Evolutionary conservation across 2,113 vertebrate genomes (phyloP), one percentile per base, ranked within the genome.

Genomic region (Trichechus manatus): DNA sequence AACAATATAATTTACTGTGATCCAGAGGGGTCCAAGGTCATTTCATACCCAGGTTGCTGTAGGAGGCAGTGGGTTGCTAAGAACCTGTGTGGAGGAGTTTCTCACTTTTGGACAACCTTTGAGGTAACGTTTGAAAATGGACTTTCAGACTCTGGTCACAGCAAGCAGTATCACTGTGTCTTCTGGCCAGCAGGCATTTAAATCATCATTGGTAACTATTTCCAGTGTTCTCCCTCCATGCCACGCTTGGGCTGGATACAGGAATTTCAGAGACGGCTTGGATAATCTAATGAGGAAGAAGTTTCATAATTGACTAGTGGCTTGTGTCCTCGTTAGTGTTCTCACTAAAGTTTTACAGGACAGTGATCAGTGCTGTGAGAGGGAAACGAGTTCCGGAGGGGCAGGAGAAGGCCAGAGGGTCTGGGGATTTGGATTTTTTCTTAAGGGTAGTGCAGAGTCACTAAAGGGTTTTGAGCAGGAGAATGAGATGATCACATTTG

Each of bases 321-420:
- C 77, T 94, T 96, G 44, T 94, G 50, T 89, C 93, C 77, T 95
- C 27, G 0, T 39, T 83, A 56, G 84, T 79, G 72, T 85, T 96
- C 82, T 96, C 70, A 70, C 64, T 94, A 63, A 94, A 63, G 68
- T 72, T 66, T 94, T 63, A 84, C 25, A 50, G 68, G 44, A 27
- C 47, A 61, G 25, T 44, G 44, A 29, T 94, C 50, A n/a, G 23
- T 80, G 23, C 70, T 74, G 19, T 66, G 82, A 84, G 50, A 78
- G 31, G 39, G 61, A 86, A 89, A 42, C 47, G 36, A 80, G 66
- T 64, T 77, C 15, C 44, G 47, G 47, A 89, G 27, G n/a, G 27
- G n/a, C 61, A 61, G 29, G 47, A 17, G 36, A 36, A 72, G 13
- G 31, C 47, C 3, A 1, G 25, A 59, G 31, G 4, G 25, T 17